phyloP scores from a whole-genome alignment of 2,888 invertebrate species.

The Noctua pronuba region DNA sequence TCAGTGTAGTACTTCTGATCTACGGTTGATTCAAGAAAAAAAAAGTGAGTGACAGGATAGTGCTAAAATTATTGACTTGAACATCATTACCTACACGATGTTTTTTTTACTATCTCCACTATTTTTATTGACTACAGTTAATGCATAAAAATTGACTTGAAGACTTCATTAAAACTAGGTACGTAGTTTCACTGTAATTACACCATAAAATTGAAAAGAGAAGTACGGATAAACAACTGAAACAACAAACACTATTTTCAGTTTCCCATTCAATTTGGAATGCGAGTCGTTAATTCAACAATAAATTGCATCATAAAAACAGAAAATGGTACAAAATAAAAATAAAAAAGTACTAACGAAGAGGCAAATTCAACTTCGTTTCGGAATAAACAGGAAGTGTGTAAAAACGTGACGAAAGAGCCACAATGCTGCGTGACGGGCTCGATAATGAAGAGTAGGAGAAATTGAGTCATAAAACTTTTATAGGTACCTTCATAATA shows the following conservation, averaged over 20 bases:
- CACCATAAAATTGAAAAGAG: conserved; percentile 30
- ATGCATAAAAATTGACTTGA: background rate
- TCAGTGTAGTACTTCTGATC: background rate
- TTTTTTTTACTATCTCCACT: background rate
- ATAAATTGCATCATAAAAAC: conserved; percentile 44
- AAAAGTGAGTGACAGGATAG: background rate
- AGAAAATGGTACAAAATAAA: conserved; percentile 39
- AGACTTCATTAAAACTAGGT: background rate
- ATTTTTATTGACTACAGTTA: background rate
- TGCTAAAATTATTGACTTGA: background rate
- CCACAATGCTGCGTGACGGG: conserved; percentile 57
- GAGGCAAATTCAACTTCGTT: conserved; percentile 48
- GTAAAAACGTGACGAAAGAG: conserved; percentile 60
- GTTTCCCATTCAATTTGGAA: conserved; percentile 46
- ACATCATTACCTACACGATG: background rate
- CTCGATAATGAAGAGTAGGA: conserved; percentile 58
- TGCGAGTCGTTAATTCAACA: conserved; percentile 46
- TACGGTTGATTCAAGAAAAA: background rate
- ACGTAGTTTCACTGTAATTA: conserved; percentile 8
- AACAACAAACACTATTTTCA: conserved; percentile 53
- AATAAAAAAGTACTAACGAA: conserved; percentile 50
- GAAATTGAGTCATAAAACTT: conserved; percentile 65
- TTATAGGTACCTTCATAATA: conserved; percentile 43
- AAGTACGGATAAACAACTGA: conserved; percentile 13
- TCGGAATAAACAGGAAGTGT: conserved; percentile 61